Base-by-base conservation (phyloP, 2,888 invertebrate genomes). In the Euspilapteryx auroguttella region DNA sequence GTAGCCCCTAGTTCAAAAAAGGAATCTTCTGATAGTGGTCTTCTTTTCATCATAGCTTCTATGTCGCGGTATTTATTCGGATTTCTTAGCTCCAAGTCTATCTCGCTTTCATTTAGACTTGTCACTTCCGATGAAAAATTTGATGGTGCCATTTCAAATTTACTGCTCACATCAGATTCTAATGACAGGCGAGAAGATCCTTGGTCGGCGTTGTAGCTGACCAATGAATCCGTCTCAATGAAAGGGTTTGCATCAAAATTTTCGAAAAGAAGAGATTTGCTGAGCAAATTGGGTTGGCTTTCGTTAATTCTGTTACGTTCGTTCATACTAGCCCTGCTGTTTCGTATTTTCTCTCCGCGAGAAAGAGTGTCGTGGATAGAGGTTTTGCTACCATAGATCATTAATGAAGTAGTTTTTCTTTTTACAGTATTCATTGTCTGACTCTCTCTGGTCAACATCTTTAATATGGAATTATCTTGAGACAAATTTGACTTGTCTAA, bases 11-110 rank as follows among this genome's bases (percentile, higher is more conserved):
- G 65, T 48, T 87, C 85, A 46, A 85, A 85, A 23, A 83, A 63
- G 26, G 85, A 86, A 41, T 89, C 86, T 46, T 87, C 86, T 12
- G 88, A 87, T 3, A 89, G 76, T 0, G 89, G 88, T 37, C 87
- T 68, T 27, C 89, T 71, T 43, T 86, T 89, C 23, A 85, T 54
- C 40, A 82, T 79, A 14, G 79, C 69, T 42, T 83, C 82, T 22
- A 81, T 73, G 34, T 80, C 79, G 37, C 69, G 73, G 37, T 64
- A 66, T 12, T 41, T 47, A 32, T 58, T 50, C 2, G 61, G 50
- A 45, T 69, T 56, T 32, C 82, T 63, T 4, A 82, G 59, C 38
- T 85, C 83, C 3, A 80, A 61, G 34, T 79, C 76, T 25, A 71
- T 61, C 29, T 73, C 75, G 35, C 53, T 61, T 41, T 56, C 75